Evolutionary conservation across 2,113 vertebrate genomes (phyloP).

Genomic region (Pachypanchax playfairii): DNA sequence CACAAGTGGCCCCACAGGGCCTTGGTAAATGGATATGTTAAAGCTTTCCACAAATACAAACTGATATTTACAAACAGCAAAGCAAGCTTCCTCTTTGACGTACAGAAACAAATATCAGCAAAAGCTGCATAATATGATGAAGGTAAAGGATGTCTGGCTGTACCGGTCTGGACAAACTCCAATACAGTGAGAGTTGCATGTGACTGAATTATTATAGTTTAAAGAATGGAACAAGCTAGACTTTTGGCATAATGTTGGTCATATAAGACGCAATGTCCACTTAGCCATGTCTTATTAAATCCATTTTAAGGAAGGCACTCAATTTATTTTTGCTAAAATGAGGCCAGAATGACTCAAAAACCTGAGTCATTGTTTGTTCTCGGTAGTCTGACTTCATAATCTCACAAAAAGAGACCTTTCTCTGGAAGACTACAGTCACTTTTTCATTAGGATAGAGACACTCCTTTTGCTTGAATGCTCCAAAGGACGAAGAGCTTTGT

Average conservation of each 20-base stretch:
- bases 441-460: slow-evolving; percentile 40
- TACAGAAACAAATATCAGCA: slow-evolving; percentile 2
- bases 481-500: slow-evolving; percentile 33
- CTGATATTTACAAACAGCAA: slow-evolving; percentile 40
- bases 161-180: slow-evolving; percentile 9
- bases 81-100: not conserved
- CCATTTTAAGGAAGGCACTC: not conserved
- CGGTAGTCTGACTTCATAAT: slow-evolving; percentile 13
- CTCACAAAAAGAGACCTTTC: slow-evolving; percentile 15
- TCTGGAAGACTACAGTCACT: slow-evolving; percentile 8
- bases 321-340: not conserved
- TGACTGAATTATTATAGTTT: not conserved
- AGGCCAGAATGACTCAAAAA: not conserved
- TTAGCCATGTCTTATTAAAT: not conserved
- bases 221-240: not conserved
- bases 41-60: slow-evolving; percentile 39
- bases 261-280: not conserved
- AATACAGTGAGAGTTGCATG: not conserved
- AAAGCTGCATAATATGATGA: slow-evolving; percentile 25
- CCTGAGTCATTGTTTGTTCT: slow-evolving; percentile 4
- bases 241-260: not conserved
- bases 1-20: slow-evolving; percentile 52
- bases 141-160: slow-evolving; percentile 10
- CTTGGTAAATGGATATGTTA: slow-evolving; percentile 48
- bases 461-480: slow-evolving; percentile 23